Evolutionary conservation across 2,113 vertebrate genomes (phyloP).

Genomic region (Misgurnus anguillicaudatus): DNA sequence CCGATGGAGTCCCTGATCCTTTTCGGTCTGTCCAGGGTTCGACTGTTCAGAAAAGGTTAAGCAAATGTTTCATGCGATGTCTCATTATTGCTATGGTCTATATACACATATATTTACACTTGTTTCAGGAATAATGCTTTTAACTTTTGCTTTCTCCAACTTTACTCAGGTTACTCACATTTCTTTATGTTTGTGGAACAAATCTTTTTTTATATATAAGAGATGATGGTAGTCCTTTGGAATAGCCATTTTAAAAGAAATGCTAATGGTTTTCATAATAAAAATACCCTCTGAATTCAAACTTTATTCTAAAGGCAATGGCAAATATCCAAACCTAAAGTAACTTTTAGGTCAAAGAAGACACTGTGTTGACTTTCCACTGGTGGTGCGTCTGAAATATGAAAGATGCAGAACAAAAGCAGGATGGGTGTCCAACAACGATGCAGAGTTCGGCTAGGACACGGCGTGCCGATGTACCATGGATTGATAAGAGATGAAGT

Average conservation of each 20-base stretch:
- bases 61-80: constrained; percentile 79
- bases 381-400: constrained; percentile 12
- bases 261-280: constrained; percentile 53
- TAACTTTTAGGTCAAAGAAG: neutral
- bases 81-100: constrained; percentile 83
- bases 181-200: constrained; percentile 42
- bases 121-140: constrained; percentile 74
- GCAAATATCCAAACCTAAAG: constrained; percentile 6
- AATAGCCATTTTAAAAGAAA: constrained; percentile 45
- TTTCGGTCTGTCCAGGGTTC: constrained; percentile 72
- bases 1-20: constrained; percentile 79
- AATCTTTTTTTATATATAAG: constrained; percentile 21
- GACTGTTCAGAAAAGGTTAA: constrained; percentile 70
- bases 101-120: constrained; percentile 81
- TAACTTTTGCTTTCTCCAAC: constrained; percentile 53
- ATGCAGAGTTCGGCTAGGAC: constrained; percentile 5
- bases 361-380: constrained; percentile 1
- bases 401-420: constrained; percentile 6
- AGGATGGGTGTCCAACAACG: constrained; percentile 6
- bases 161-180: constrained; percentile 17
- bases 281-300: constrained; percentile 20
- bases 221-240: constrained; percentile 49
- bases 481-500: constrained; percentile 36
- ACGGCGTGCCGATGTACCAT: constrained; percentile 20
- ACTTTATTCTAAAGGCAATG: constrained; percentile 8